phyloP scores from a whole-genome alignment of 1,140 invertebrate genomes.

The Cataglyphis hispanica region DNA sequence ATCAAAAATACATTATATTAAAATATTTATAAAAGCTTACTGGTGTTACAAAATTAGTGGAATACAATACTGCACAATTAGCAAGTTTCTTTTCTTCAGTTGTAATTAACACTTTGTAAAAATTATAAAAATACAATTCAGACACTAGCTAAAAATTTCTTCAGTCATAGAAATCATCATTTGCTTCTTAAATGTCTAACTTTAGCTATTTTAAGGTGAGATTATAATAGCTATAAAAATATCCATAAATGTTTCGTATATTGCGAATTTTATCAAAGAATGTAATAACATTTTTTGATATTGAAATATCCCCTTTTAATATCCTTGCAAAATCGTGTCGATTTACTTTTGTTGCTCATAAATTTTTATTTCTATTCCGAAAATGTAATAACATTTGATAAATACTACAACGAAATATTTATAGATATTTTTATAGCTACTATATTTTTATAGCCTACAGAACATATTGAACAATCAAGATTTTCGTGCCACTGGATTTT shows the following conservation, averaged over 20 bases:
- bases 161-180: neutral
- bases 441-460: too few species aligned
- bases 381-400: too few species aligned
- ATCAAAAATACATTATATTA: conserved; percentile 38
- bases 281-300: neutral
- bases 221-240: neutral
- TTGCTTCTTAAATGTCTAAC: neutral
- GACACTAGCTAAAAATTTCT: neutral
- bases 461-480: too few species aligned
- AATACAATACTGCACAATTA: neutral
- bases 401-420: too few species aligned
- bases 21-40: neutral
- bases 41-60: neutral
- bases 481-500: neutral
- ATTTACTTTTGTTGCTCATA: too few species aligned
- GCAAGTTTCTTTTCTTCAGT: neutral
- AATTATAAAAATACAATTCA: neutral
- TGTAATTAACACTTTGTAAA: neutral
- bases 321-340: too few species aligned
- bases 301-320: too few species aligned
- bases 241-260: neutral
- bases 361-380: too few species aligned
- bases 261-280: conserved; percentile 1
- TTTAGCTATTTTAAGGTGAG: neutral
- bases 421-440: too few species aligned